phyloP scores from a whole-genome alignment of 2,888 invertebrate species.

The Zygogramma bicolorata region DNA sequence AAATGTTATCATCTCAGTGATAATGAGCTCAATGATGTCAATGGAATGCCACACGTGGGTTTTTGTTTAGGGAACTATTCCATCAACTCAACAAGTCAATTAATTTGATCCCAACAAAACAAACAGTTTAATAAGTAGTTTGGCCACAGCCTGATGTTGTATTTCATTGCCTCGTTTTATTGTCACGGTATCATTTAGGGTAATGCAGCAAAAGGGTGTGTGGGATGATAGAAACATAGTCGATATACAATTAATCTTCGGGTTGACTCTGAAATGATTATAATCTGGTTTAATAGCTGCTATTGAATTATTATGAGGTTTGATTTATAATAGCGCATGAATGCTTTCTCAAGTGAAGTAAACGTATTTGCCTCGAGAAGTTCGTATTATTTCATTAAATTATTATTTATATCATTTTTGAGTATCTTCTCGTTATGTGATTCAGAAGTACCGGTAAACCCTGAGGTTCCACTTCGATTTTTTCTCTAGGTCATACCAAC shows the following conservation, averaged over 20 bases:
- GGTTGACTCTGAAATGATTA: background rate
- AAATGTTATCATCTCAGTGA: background rate
- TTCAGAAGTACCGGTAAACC: no score
- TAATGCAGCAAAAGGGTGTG: background rate
- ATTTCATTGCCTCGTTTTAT: slow-evolving; percentile 3
- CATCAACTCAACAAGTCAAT: slow-evolving; percentile 30
- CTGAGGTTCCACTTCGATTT: no score
- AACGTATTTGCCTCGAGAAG: no score
- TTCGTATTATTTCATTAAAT: no score
- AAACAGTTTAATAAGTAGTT: slow-evolving; percentile 27
- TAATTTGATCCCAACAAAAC: slow-evolving; percentile 30
- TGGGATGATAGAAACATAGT: background rate
- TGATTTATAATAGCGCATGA: no score
- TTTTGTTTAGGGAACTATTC: slow-evolving; percentile 17
- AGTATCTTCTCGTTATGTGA: no score
- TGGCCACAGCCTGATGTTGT: background rate
- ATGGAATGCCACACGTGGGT: background rate
- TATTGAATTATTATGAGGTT: background rate
- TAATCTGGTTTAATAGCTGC: background rate
- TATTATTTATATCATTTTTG: no score
- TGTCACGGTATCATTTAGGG: background rate
- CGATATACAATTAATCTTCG: background rate
- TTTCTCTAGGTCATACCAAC: no score
- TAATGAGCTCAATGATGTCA: background rate
- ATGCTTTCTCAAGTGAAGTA: no score